These are phyloP conservation scores for Acromyrmex heyeri DNA, from an alignment of 1,140 invertebrate genomes.

Conservation along the genomic window DNA sequence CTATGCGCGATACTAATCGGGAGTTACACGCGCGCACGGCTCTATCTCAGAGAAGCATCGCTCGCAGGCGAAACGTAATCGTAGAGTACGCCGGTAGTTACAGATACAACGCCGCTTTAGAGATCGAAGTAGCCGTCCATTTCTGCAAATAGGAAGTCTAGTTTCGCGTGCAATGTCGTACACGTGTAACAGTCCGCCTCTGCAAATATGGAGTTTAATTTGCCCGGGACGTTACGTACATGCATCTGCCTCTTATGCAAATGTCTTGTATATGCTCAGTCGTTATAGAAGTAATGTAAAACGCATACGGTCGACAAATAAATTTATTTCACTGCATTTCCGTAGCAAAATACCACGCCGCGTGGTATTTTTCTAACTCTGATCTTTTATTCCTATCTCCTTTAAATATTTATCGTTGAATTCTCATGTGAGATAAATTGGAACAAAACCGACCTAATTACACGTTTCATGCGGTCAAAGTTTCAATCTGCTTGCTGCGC, in stretches of 20 bases:
- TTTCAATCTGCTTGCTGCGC: not conserved
- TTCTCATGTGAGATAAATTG: not conserved
- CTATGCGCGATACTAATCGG: slow-evolving; percentile 57
- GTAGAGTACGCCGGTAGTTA: slow-evolving; percentile 45
- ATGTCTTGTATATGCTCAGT: not conserved
- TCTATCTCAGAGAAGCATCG: slow-evolving; percentile 59
- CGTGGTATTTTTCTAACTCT: not conserved
- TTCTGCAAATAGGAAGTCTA: slow-evolving; percentile 66
- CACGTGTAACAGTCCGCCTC: slow-evolving; percentile 47
- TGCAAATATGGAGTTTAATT: slow-evolving; percentile 26
- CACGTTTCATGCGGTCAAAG: not conserved
- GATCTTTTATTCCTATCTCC: not conserved
- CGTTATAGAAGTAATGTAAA: not conserved
- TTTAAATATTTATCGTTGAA: not conserved
- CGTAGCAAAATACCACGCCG: not conserved
- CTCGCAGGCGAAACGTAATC: slow-evolving; percentile 57
- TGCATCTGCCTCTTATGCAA: slow-evolving; percentile 17
- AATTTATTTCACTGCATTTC: not conserved
- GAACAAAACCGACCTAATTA: not conserved
- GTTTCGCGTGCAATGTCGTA: slow-evolving; percentile 60
- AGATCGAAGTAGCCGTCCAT: slow-evolving; percentile 55
- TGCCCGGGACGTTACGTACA: not conserved
- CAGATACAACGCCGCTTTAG: slow-evolving; percentile 43
- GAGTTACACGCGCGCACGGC: slow-evolving; percentile 31
- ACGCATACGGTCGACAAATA: not conserved